Evolutionary conservation across 2,113 vertebrate genomes (phyloP), one percentile per base, ranked within the genome.

Genomic region (Trachemys scripta): DNA sequence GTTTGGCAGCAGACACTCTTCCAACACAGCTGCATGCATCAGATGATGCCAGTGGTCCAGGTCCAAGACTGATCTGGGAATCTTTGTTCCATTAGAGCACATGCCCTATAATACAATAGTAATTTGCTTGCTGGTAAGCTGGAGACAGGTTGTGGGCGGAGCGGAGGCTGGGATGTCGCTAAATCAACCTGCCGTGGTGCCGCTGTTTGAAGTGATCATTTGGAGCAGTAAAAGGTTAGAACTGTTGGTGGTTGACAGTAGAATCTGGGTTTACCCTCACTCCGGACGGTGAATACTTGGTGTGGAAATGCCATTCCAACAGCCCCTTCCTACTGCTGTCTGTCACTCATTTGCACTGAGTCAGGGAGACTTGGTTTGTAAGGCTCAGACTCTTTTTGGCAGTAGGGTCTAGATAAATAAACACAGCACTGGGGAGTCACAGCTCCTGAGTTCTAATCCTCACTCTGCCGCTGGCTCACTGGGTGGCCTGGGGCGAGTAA

Each of bases 1-100:
- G 1, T 69, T 51, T 79, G 10, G n/a, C 38, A 49, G 29, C 38
- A 80, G 51, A 5, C 0, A 0, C 25, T 47, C 38, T 86, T 10
- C 88, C 42, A 72, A 89, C 27, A 69, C 2, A 83, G 50, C 53
- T 17, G 1, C 0, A 0, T 24, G 76, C 54, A 84, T 56, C 59
- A 91, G 86, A 42, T 31, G 51, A 25, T 65, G 54, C 90, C 24
- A 88, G 80, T 7, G 38, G 22, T n/a, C 31, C 10, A 91, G 75
- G 45, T 82, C 2, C 13, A 47, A 49, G 17, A 35, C 6, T 19
- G 38, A 10, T 0, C 0, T 4, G 80, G 81, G 72, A 83, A 51
- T 59, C 1, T 0, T 6, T 38, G 56, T 4, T 1, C 54, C 82
- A 89, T 69, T 87, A 20, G 76, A 87, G 86, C 17, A 59, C 50